These are phyloP conservation scores for Ganaspis sp. DNA, from an alignment of 1,140 invertebrate species.

Conservation along the genomic window DNA sequence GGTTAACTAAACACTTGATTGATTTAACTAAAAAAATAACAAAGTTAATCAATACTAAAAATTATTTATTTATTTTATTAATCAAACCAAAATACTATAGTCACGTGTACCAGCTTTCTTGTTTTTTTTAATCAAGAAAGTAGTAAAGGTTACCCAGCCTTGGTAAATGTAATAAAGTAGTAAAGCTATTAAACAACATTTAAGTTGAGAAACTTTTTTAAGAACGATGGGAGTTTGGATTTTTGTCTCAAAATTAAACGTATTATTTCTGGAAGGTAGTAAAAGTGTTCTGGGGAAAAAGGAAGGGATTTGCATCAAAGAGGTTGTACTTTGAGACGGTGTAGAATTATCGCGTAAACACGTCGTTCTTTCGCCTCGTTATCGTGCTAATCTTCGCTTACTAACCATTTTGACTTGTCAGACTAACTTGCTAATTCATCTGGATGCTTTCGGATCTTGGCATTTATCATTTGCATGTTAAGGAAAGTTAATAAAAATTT, in stretches of 20 bases:
- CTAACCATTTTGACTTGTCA: constrained; percentile 22
- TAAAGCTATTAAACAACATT: too few relatives aligned
- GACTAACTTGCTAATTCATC: constrained; percentile 22
- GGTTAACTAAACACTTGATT: too few relatives aligned
- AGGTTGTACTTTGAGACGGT: background rate
- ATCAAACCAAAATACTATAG: too few relatives aligned
- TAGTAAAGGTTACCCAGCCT: too few relatives aligned
- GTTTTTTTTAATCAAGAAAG: too few relatives aligned
- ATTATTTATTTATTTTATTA: too few relatives aligned
- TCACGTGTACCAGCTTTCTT: too few relatives aligned
- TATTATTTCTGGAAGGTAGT: background rate
- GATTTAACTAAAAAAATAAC: too few relatives aligned
- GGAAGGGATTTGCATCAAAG: background rate
- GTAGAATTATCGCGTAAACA: constrained; percentile 18
- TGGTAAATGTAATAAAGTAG: too few relatives aligned
- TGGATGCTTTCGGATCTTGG: constrained; percentile 11
- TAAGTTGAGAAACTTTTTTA: too few relatives aligned
- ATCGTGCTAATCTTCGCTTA: constrained; percentile 17
- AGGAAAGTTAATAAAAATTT: background rate
- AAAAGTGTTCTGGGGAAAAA: background rate
- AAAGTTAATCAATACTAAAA: too few relatives aligned
- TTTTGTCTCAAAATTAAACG: background rate
- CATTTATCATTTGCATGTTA: constrained; percentile 20
- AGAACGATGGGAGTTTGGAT: too few relatives aligned
- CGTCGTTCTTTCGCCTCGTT: constrained; percentile 21